phyloP scores from a whole-genome alignment of 2,113 vertebrate species.

The Cavia porcellus region DNA sequence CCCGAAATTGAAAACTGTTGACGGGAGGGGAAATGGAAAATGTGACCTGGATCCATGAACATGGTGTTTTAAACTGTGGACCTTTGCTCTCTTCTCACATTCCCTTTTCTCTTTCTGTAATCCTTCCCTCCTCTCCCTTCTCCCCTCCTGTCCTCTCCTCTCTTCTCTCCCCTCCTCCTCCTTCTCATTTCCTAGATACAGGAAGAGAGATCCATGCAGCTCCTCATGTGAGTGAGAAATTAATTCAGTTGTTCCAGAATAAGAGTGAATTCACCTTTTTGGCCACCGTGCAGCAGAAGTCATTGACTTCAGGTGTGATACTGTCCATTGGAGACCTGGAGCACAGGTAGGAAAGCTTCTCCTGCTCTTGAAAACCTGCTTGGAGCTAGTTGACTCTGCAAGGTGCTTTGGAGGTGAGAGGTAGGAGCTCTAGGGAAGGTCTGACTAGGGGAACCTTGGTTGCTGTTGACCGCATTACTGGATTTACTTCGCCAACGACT shows the following conservation, averaged over 20 bases:
- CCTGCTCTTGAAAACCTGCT: not conserved
- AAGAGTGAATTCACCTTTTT: slow-evolving; percentile 97
- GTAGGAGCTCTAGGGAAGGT: not conserved
- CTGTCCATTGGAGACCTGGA: slow-evolving; percentile 96
- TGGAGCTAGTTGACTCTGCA: not conserved
- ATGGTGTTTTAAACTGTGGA: slow-evolving; percentile 71
- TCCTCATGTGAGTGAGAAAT: slow-evolving; percentile 92
- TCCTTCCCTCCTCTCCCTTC: no score
- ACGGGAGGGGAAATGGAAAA: slow-evolving; percentile 48
- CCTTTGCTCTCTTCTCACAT: not conserved
- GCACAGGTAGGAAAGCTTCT: slow-evolving; percentile 91
- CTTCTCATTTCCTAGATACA: slow-evolving; percentile 87
- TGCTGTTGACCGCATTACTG: not conserved
- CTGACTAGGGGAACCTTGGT: not conserved
- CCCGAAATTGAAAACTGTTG: slow-evolving; percentile 66
- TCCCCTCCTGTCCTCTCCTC: no score
- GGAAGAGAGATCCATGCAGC: slow-evolving; percentile 94
- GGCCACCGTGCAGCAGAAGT: slow-evolving; percentile 95
- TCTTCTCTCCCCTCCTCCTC: not conserved
- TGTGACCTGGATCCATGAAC: slow-evolving; percentile 43
- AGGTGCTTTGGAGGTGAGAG: not conserved
- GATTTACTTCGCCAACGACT: not conserved
- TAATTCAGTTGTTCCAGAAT: slow-evolving; percentile 95
- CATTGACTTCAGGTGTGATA: slow-evolving; percentile 95
- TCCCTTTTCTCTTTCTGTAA: not conserved